phyloP scores from a whole-genome alignment of 1,140 invertebrate species.

The Lepidurus arcticus region DNA sequence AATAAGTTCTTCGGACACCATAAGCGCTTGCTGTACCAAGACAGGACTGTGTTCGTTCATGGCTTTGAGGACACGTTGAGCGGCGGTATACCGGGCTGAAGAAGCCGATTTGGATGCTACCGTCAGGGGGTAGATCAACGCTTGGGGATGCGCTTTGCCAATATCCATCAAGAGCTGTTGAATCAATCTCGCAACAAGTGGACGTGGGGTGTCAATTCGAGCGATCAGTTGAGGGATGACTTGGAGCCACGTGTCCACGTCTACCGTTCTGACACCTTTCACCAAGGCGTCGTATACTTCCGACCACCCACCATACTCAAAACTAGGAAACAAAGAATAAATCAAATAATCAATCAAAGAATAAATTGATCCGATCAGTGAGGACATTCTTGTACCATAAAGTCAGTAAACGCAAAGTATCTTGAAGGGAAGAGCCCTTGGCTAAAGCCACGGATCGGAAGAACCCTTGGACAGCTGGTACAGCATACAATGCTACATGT shows the following conservation, averaged over 20 bases:
- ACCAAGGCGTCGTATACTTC: conserved; percentile 90
- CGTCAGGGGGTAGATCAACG: conserved; percentile 93
- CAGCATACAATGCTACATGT: conserved; percentile 71
- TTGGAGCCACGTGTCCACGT: conserved; percentile 98
- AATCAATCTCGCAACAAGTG: conserved; percentile 80
- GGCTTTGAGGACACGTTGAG: conserved; percentile 88
- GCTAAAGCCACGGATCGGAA: conserved; percentile 86
- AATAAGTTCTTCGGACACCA: conserved; percentile 91
- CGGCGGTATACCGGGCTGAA: conserved; percentile 72
- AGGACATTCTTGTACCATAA: conserved; percentile 59
- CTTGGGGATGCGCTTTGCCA: conserved; percentile 68
- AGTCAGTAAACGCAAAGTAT: conserved; percentile 86
- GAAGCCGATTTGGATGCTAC: conserved; percentile 95
- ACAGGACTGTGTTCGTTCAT: conserved; percentile 91
- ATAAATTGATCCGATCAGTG: neutral
- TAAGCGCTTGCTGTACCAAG: conserved; percentile 87
- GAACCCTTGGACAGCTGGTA: conserved; percentile 91
- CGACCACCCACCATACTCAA: conserved; percentile 87
- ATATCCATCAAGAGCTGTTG: conserved; percentile 91
- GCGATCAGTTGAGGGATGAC: conserved; percentile 96
- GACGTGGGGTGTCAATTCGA: conserved; percentile 86
- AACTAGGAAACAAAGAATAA: neutral
- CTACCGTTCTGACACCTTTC: conserved; percentile 85
- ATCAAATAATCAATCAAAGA: neutral
- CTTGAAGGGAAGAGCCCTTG: conserved; percentile 91